Percentiles rank a stretch among this genome's conserved stretches.
These are phyloP conservation scores for Lottia gigantea DNA, from an alignment of 2,888 invertebrate species.

Conservation along the genomic window DNA sequence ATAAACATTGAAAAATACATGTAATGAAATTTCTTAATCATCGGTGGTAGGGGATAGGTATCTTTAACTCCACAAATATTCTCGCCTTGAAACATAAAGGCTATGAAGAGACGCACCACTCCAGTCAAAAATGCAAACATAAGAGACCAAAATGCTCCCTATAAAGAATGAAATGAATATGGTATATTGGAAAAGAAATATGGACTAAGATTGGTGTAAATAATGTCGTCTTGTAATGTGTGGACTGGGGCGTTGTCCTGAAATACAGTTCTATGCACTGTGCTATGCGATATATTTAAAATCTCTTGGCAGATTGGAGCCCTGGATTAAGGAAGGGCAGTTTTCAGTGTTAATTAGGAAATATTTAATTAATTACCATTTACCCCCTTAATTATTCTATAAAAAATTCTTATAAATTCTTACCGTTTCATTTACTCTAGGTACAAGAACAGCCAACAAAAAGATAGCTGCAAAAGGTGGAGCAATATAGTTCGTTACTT, in stretches of 20 bases:
- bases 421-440: slow-evolving; percentile 60
- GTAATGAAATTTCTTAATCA: slow-evolving; percentile 62
- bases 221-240: no score
- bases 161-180: slow-evolving; percentile 51
- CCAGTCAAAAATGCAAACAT: slow-evolving; percentile 69
- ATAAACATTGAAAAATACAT: slow-evolving; percentile 71
- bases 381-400: slow-evolving; percentile 55
- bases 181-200: no score
- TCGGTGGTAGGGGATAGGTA: slow-evolving; percentile 41
- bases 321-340: no score
- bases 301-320: no score
- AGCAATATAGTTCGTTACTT: slow-evolving; percentile 60
- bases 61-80: slow-evolving; percentile 40
- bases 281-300: no score
- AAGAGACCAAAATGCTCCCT: slow-evolving; percentile 71
- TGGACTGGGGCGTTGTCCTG: no score
- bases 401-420: slow-evolving; percentile 47
- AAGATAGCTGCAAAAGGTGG: slow-evolving; percentile 61
- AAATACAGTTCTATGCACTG: no score
- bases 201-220: no score
- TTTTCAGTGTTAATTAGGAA: no score
- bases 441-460: slow-evolving; percentile 53
- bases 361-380: no score
- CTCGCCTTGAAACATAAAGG: slow-evolving; percentile 63
- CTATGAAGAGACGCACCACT: slow-evolving; percentile 67